A percentile compares a stretch with the other conserved stretches of the same genome.
Conservation (phyloP, 2,797 vertebrate genomes). For the Peromyscus nudipes region DNA sequence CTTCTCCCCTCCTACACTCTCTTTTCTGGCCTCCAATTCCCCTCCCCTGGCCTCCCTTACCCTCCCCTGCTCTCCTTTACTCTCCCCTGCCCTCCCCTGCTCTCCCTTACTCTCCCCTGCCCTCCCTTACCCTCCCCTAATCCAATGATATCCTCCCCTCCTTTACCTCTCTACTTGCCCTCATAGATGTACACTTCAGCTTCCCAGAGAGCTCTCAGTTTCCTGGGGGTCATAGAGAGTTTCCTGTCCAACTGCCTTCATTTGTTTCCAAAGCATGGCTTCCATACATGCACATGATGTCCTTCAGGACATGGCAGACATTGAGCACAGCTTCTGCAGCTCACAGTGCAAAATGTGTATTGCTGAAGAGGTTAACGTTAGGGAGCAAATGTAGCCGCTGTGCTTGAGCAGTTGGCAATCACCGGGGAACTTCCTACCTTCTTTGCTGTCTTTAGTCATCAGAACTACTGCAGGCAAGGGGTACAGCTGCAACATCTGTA, state of each 20-base stretch:
- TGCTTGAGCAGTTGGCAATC: not conserved
- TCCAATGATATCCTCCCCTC: not conserved
- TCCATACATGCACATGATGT: slow-evolving; percentile 52
- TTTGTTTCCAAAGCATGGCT: not conserved
- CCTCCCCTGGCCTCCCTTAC: too few species aligned
- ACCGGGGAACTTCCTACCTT: not conserved
- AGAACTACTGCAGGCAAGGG: not conserved
- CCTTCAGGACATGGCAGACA: not conserved
- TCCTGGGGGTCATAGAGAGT: not conserved
- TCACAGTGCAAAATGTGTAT: not conserved
- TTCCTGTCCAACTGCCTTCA: slow-evolving; percentile 58
- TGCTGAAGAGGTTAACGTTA: not conserved
- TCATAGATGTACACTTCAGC: fast-evolving
- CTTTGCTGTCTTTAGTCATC: not conserved
- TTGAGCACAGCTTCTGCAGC: not conserved
- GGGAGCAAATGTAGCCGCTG: not conserved
- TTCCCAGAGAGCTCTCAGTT: slow-evolving; percentile 15
- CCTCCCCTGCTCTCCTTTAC: too few species aligned
- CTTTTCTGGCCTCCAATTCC: too few species aligned
- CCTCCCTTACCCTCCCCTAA: not conserved
- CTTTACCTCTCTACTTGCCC: not conserved
- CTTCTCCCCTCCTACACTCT: too few species aligned
- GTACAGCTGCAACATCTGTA: not conserved
- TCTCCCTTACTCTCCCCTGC: too few species aligned
- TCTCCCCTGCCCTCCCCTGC: too few species aligned